These are phyloP conservation scores for Drosophila rhopaloa DNA, from an alignment of 1,140 invertebrate genomes.

Conservation along the genomic window DNA sequence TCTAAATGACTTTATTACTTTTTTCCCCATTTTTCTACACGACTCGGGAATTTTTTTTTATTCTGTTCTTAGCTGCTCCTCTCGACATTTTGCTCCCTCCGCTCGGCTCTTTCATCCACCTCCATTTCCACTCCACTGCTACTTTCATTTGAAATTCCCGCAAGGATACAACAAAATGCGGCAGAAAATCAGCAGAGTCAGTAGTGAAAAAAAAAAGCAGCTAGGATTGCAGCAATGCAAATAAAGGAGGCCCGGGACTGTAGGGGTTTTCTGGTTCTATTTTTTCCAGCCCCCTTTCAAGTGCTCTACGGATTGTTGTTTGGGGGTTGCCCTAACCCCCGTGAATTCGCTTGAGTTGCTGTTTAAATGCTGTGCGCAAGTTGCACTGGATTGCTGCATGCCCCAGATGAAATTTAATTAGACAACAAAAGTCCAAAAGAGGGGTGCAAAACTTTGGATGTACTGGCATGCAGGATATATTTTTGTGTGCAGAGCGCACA, in stretches of 20 bases:
- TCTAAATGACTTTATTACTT: constrained; percentile 83
- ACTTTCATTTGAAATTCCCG: constrained; percentile 79
- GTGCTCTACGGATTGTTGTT: constrained; percentile 56
- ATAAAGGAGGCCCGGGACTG: constrained; percentile 40
- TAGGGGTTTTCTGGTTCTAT: constrained; percentile 38
- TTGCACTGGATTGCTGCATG: constrained; percentile 38
- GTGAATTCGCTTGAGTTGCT: constrained; percentile 48
- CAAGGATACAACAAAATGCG: constrained; percentile 74
- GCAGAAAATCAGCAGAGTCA: constrained; percentile 64
- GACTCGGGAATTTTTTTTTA: constrained; percentile 31
- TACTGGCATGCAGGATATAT: constrained; percentile 48
- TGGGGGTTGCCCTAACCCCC: constrained; percentile 5
- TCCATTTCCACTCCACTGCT: constrained; percentile 57
- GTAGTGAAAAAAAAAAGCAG: constrained; percentile 27
- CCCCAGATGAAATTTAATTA: constrained; percentile 69
- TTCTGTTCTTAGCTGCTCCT: constrained; percentile 31
- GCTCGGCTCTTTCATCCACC: constrained; percentile 14
- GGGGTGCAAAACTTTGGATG: constrained; percentile 45
- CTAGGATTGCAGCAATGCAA: constrained; percentile 67
- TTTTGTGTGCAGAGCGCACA: constrained; percentile 11
- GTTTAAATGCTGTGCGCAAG: constrained; percentile 69
- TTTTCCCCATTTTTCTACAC: constrained; percentile 57
- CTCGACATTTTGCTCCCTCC: constrained; percentile 42
- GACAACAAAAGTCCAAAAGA: constrained; percentile 60
- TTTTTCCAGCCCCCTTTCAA: constrained; percentile 31